These are phyloP conservation scores for Coreius guichenoti DNA, from an alignment of 2,797 vertebrate species.

Conservation along the genomic window DNA sequence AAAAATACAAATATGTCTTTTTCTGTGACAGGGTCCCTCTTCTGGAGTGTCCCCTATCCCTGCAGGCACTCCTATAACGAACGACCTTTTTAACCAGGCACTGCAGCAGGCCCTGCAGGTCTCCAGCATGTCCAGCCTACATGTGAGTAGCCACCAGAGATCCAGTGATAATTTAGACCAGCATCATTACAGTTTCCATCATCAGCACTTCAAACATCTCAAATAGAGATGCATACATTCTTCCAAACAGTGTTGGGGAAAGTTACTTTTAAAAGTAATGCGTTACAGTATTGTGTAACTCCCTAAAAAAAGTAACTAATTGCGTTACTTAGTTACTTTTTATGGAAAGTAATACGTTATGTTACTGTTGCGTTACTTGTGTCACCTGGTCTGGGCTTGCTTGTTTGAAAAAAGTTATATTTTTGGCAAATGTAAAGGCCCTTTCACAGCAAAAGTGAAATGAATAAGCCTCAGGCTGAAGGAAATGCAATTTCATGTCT, in stretches of 20 bases:
- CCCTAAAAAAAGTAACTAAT: background rate
- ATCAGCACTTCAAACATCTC: background rate
- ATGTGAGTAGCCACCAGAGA: conserved; percentile 72
- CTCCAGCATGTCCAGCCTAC: conserved; percentile 83
- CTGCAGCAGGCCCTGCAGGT: conserved; percentile 87
- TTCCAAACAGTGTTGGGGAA: background rate
- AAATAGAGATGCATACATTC: conserved; percentile 1
- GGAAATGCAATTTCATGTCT: background rate
- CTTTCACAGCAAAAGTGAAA: background rate
- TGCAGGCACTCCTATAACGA: conserved; percentile 86
- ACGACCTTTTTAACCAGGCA: conserved; percentile 88
- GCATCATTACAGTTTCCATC: background rate
- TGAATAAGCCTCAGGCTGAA: background rate
- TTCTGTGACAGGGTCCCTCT: conserved; percentile 78
- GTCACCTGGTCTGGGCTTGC: background rate
- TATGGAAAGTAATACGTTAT: background rate
- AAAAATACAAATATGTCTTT: background rate
- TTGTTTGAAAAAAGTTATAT: background rate
- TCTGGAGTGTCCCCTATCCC: conserved; percentile 84
- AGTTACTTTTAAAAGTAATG: background rate
- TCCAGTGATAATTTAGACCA: background rate
- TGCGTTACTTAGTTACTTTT: background rate
- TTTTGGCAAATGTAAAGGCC: background rate
- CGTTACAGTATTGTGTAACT: background rate
- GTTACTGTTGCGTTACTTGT: too few species aligned